These are phyloP conservation scores for Hipposideros larvatus DNA, from an alignment of 2,797 vertebrate species.

Conservation along the genomic window DNA sequence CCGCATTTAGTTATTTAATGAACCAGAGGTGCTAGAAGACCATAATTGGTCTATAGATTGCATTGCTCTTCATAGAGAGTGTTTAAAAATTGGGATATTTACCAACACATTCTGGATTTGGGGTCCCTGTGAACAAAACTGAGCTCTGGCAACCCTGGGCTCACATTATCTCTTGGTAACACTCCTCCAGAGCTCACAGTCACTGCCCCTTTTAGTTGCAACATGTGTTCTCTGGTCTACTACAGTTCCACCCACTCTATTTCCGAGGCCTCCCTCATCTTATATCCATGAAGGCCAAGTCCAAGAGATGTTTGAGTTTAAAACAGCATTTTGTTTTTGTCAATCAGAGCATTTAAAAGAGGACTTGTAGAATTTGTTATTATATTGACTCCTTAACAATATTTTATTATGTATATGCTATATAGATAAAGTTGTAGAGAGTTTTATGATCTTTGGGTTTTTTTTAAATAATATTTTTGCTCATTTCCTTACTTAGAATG, in stretches of 20 bases:
- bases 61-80: not conserved
- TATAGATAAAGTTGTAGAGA: not conserved
- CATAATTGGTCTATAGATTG: not conserved
- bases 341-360: not conserved
- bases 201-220: fast-evolving
- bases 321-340: not conserved
- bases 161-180: not conserved
- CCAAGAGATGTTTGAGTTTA: not conserved
- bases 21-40: not conserved
- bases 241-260: not conserved
- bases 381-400: not conserved
- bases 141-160: not conserved
- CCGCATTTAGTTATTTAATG: not conserved
- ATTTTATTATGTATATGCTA: not conserved
- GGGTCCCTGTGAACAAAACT: not conserved
- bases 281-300: not conserved
- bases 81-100: not conserved
- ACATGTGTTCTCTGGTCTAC: not conserved
- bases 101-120: not conserved
- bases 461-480: not conserved
- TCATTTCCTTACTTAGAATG: not conserved
- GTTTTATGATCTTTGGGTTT: not conserved
- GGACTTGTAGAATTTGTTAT: not conserved
- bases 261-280: not conserved
- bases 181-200: fast-evolving